Evolutionary conservation across 2,888 invertebrate species (phyloP).

Genomic region (Dichetophora obliterata): DNA sequence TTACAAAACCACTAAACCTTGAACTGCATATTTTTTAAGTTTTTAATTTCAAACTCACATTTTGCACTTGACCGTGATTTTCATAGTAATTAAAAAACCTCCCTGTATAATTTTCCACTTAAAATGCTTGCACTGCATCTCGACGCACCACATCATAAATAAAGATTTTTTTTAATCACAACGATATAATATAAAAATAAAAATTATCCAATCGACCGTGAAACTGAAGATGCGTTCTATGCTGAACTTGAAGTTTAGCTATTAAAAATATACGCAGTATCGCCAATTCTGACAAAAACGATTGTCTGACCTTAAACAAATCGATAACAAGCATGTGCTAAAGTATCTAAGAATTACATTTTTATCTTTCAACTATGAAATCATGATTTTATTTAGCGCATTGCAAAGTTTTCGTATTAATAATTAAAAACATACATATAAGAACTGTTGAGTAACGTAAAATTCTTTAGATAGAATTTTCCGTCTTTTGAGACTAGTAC

Average conservation of each 20-base stretch:
- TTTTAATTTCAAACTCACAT: too few relatives aligned
- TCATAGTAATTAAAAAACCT: not conserved
- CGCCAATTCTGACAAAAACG: not conserved
- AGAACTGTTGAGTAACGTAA: too few relatives aligned
- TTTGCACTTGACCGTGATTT: not conserved
- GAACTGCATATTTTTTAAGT: too few relatives aligned
- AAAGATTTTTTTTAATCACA: conserved; percentile 2
- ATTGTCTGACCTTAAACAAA: conserved; percentile 16
- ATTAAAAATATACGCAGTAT: not conserved
- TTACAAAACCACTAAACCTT: too few relatives aligned
- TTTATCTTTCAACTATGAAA: not conserved
- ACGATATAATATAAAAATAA: not conserved
- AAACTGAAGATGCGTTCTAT: conserved; percentile 29
- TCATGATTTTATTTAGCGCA: too few relatives aligned
- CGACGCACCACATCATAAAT: conserved; percentile 6
- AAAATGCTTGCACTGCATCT: not conserved
- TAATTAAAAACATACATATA: too few relatives aligned
- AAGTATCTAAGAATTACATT: not conserved
- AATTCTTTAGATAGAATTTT: too few relatives aligned
- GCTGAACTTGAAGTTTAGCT: conserved; percentile 25
- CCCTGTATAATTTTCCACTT: not conserved
- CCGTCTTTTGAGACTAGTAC: too few relatives aligned
- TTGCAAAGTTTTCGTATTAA: too few relatives aligned
- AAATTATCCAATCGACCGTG: conserved; percentile 32
- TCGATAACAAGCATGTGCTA: not conserved